These are phyloP conservation scores for Plodia interpunctella DNA, from an alignment of 1,140 invertebrate genomes.

Conservation along the genomic window DNA sequence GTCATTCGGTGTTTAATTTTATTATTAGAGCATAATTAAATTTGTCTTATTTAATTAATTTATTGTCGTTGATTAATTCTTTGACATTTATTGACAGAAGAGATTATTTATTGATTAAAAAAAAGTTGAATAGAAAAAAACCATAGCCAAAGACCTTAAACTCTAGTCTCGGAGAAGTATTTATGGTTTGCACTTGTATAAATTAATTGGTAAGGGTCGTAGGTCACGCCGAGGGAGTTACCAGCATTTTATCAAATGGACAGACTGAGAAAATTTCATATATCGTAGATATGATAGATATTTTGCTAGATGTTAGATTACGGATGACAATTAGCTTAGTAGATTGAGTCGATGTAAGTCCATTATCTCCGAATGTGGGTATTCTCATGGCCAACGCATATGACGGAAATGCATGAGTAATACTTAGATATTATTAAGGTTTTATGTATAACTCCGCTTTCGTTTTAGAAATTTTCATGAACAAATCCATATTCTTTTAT, in stretches of 20 bases:
- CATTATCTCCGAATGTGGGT: too few species aligned
- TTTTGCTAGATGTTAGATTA: slow-evolving; percentile 31
- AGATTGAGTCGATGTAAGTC: background rate
- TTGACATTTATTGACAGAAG: slow-evolving; percentile 6
- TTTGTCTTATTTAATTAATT: slow-evolving; percentile 14
- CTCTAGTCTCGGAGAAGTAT: slow-evolving; percentile 60
- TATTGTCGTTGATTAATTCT: slow-evolving; percentile 11
- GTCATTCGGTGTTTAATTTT: background rate
- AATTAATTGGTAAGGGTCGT: slow-evolving; percentile 35
- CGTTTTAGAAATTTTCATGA: too few species aligned
- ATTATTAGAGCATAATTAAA: slow-evolving; percentile 14
- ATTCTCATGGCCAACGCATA: too few species aligned
- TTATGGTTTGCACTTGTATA: slow-evolving; percentile 59
- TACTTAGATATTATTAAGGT: too few species aligned
- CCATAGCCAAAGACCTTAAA: slow-evolving; percentile 65
- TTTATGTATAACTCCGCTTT: too few species aligned
- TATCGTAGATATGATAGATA: slow-evolving; percentile 22
- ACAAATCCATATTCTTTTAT: too few species aligned
- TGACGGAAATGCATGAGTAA: too few species aligned
- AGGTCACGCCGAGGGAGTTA: slow-evolving; percentile 42
- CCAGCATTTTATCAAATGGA: slow-evolving; percentile 58
- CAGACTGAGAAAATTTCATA: slow-evolving; percentile 52
- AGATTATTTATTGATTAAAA: background rate
- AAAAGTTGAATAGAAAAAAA: slow-evolving; percentile 17
- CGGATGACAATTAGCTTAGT: background rate